Evolutionary conservation across 2,113 vertebrate genomes (phyloP), one percentile per base, ranked within the genome.

Genomic region (Nesogale talazaci): DNA sequence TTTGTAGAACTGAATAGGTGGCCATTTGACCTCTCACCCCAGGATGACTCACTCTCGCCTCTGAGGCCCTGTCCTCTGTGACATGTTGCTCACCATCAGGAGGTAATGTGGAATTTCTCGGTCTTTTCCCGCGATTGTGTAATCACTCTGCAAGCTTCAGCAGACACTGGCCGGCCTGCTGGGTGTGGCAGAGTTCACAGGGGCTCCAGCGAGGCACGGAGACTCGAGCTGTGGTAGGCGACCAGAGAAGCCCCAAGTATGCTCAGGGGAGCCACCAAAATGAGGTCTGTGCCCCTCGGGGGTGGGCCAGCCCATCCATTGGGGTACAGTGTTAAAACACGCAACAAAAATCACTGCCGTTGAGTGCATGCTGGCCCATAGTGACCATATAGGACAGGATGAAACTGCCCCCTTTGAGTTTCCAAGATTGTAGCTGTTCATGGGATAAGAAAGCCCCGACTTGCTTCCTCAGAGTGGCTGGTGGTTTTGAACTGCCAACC

Each of bases 261-360:
- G 7, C 63, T 85, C 29, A 40, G 52, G 56, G 86, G 65, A 5
- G 36, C 79, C 63, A 59, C 27, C 25, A 34, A 38, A 40, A 34
- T 31, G 5, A 22, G 29, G n/a, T 63, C 1, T 1, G 1, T 0
- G 15, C 22, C 36, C 80, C 59, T 6, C 0, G 7, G 1, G 9
- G 20, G 9, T 1, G 3, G 31, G 74, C 16, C 12, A 67, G 31
- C 36, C 57, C 69, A 52, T 23, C 36, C 31, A 17, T 83, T 83
- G 79, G 67, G 36, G 15, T 86, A 2, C 25, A 52, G 9, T 52
- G 9, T 52, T 52, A 52, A 52, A 46, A 46, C 42, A 46, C 42
- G 10, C 5, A 46, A 46, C 42, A 46, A 46, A 46, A 10, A 5
- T 46, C 10, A 46, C 42, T 46, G 42, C 42, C 42, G 10, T 10